Base-by-base conservation (phyloP, 2,888 invertebrate genomes). In the Nymphalis c-album region DNA sequence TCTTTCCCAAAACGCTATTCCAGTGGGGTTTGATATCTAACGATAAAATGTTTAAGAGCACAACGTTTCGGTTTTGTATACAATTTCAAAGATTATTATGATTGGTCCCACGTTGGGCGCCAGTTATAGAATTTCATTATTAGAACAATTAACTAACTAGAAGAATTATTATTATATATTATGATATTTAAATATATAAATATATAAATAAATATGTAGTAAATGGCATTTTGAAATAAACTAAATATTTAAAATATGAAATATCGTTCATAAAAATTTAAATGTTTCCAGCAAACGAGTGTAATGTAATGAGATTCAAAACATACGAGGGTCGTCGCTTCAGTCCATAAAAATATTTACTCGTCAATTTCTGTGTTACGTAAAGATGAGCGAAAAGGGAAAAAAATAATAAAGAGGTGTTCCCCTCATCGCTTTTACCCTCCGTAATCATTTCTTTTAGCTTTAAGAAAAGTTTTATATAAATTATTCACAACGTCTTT, bases 271-370 rank as follows among this genome's bases (percentile, higher is more conserved):
- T 63, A 60, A 51, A 58, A 57, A 67, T 67, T 63, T 60, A 64
- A 68, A 72, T 48, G 55, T 48, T 59, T 48, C 58, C 40, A 57
- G 40, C 35, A 58, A 68, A 64, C 50, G 63, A 63, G 51, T 53
- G 4, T 67, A 68, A 68, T 61, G 59, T 69, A 74, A 71, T 71
- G 72, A 64, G 72, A 70, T 71, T 67, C 40, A 71, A 71, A 71
- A 74, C 71, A 72, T 68, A 70, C 72, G 72, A 74, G 70, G 60
- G 31, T 46, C 70, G 60, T 71, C 70, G 68, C 60, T 61, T 63
- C 62, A 72, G 72, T 72, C 71, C 71, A 67, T 76, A 76, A 75
- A 74, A 76, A 76, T 75, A 75, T 75, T 74, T 74, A 71, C 73
- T 71, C 73, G 71, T 74, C 73, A 75, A 77, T 75, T 77, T 73